These are phyloP conservation scores for Lacanobia oleracea DNA, from an alignment of 2,888 invertebrate genomes.

Conservation along the genomic window DNA sequence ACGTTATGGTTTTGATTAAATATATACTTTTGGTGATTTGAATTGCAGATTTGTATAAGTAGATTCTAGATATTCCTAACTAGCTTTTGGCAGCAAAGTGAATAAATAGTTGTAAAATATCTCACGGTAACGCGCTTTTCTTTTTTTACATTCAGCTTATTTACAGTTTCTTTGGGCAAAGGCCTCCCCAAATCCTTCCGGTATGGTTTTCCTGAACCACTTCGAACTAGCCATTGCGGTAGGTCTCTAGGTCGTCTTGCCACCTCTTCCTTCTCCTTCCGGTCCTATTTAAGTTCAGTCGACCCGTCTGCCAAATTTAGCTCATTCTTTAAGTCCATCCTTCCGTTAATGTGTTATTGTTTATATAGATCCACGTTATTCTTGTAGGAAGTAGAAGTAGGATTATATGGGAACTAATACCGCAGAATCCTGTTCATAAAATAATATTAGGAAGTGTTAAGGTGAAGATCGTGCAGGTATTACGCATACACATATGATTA, in stretches of 20 bases:
- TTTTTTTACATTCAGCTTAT: no score
- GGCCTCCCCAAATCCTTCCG: no score
- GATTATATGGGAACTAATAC: background rate
- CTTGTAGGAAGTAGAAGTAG: background rate
- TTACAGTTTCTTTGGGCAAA: no score
- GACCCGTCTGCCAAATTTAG: background rate
- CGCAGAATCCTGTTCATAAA: background rate
- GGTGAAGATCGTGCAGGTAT: background rate
- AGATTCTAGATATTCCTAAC: background rate
- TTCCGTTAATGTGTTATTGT: background rate
- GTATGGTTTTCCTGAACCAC: no score
- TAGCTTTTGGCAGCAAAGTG: no score
- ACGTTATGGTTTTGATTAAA: background rate
- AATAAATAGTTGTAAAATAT: background rate
- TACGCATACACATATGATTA: conserved; percentile 22
- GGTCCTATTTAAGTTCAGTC: no score
- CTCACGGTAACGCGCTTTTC: background rate
- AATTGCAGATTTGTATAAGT: background rate
- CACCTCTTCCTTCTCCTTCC: no score
- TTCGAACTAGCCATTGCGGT: no score
- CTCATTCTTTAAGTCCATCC: background rate
- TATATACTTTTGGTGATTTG: background rate
- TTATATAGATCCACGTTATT: background rate
- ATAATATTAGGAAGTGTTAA: background rate
- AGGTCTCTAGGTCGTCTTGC: no score